Conservation (phyloP, 2,888 invertebrate genomes). For the Neoscelio sp. region DNA sequence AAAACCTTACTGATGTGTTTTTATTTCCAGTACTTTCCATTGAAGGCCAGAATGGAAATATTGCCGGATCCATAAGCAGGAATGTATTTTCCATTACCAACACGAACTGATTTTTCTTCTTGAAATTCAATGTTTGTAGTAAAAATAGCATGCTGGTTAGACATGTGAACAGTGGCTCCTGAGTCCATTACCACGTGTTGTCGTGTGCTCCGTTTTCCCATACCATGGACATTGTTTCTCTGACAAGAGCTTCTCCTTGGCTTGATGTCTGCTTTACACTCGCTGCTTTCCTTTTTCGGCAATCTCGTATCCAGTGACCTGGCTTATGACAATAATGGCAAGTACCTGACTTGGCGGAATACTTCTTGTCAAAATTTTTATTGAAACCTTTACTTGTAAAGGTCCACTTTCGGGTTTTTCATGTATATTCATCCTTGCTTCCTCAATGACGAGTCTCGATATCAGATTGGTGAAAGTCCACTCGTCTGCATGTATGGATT, state of each 20-base stretch:
- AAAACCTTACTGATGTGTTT: too few species aligned
- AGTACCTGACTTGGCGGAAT: not conserved
- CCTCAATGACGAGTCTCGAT: not conserved
- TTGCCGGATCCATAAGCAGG: too few species aligned
- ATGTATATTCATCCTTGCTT: not conserved
- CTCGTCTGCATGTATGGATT: not conserved
- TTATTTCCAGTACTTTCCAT: too few species aligned
- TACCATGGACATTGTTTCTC: conserved; percentile 12
- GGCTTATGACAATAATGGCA: conserved; percentile 25
- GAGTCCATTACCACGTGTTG: too few species aligned
- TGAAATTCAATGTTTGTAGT: too few species aligned
- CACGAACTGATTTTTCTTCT: too few species aligned
- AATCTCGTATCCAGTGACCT: conserved; percentile 24
- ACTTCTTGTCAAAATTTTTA: not conserved
- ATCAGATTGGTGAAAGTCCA: not conserved
- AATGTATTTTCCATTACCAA: too few species aligned
- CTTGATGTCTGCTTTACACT: not conserved
- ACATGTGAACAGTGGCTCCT: too few species aligned
- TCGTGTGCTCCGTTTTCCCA: too few species aligned
- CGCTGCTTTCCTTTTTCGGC: conserved; percentile 9
- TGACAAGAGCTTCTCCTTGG: conserved; percentile 8
- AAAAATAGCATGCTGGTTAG: too few species aligned
- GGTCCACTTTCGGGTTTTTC: not conserved
- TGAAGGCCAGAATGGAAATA: too few species aligned
- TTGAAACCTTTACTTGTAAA: not conserved